These are phyloP conservation scores for Pempheris klunzingeri DNA, from an alignment of 2,797 vertebrate genomes.

Conservation along the genomic window DNA sequence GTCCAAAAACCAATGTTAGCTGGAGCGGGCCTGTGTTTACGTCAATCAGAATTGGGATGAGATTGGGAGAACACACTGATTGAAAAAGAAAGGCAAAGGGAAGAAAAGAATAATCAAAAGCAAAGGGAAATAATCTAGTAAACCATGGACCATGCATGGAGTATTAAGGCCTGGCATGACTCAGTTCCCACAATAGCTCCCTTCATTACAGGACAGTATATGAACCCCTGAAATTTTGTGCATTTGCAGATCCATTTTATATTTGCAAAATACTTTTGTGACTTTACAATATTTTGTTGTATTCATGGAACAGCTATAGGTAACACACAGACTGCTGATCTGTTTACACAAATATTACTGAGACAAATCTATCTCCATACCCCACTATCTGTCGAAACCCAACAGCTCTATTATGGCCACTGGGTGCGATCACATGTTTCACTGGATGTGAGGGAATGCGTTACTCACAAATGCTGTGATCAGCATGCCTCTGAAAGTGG, in stretches of 20 bases:
- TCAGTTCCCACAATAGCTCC: constrained; percentile 29
- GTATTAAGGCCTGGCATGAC: constrained; percentile 23
- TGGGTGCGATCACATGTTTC: constrained; percentile 7
- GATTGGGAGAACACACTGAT: constrained; percentile 44
- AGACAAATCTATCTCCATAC: too few relatives aligned
- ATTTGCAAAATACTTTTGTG: too few relatives aligned
- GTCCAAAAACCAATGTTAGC: constrained; percentile 32
- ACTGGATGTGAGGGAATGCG: neutral
- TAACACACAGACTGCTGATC: too few relatives aligned
- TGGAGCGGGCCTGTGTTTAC: neutral
- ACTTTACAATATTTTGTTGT: too few relatives aligned
- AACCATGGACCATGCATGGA: constrained; percentile 17
- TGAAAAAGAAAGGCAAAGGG: constrained; percentile 18
- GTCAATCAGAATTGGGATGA: constrained; percentile 31
- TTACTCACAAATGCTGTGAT: constrained; percentile 2
- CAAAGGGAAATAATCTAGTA: constrained; percentile 39
- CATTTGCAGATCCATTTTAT: too few relatives aligned
- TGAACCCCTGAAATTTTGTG: constrained; percentile 26
- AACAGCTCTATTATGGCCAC: neutral
- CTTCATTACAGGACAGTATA: constrained; percentile 24
- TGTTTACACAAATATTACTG: too few relatives aligned
- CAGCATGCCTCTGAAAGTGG: neutral
- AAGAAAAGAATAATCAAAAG: constrained; percentile 44
- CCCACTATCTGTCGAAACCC: neutral
- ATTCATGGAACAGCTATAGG: too few relatives aligned